Evolutionary conservation across 64 coral and sea anemone species (phyloP).

Genomic region (Pocillopora verrucosa): DNA sequence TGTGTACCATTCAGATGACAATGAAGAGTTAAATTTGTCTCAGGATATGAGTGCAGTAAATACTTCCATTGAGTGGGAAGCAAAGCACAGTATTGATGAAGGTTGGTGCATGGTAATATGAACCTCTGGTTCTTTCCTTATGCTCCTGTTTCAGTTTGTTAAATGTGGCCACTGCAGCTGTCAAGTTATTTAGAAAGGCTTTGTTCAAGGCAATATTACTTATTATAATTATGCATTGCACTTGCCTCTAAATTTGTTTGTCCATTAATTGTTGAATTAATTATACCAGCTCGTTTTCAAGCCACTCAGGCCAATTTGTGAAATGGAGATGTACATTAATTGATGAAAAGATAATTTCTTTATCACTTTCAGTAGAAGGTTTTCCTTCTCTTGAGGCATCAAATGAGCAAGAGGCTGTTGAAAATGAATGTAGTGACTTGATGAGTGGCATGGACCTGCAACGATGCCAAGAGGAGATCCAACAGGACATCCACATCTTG

Average conservation of each 20-base stretch:
- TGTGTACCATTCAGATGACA: constrained; percentile 49
- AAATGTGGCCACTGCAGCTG: too few relatives aligned
- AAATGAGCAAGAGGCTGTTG: neutral
- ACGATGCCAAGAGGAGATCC: neutral
- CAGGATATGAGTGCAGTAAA: neutral
- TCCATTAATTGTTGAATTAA: too few relatives aligned
- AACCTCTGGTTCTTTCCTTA: too few relatives aligned
- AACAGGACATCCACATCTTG: neutral
- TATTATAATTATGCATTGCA: too few relatives aligned
- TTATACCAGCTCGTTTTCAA: too few relatives aligned
- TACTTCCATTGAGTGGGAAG: constrained; percentile 21
- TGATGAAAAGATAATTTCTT: neutral
- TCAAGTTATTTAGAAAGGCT: too few relatives aligned
- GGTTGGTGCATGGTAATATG: neutral
- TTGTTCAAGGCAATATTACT: too few relatives aligned
- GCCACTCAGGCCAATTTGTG: too few relatives aligned
- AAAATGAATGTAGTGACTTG: neutral
- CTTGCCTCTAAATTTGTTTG: too few relatives aligned
- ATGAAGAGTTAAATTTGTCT: constrained; percentile 16
- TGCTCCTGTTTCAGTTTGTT: too few relatives aligned
- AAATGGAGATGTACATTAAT: too few relatives aligned
- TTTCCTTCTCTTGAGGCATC: neutral
- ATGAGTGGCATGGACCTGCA: neutral
- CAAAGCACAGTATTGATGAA: neutral
- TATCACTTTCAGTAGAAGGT: neutral